A percentile compares a stretch with the other conserved stretches of the same genome.
phyloP scores from a whole-genome alignment of 92 coral and sea anemone genomes.

The Zoanthus solanderi region DNA sequence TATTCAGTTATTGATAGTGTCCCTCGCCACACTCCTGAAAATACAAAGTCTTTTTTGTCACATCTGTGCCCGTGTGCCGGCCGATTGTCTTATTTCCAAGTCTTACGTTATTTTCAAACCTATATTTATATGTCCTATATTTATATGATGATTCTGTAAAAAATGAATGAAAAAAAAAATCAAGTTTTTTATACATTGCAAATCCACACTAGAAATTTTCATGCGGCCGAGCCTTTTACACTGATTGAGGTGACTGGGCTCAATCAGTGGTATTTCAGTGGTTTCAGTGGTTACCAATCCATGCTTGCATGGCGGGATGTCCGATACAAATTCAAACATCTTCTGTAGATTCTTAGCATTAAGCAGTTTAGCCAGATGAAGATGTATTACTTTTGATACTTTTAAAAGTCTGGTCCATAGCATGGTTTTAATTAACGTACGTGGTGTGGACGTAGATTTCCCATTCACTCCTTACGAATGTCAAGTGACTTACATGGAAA shows the following conservation, averaged over 20 bases:
- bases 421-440: conserved; percentile 75
- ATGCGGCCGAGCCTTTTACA: too few species aligned
- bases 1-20: too few species aligned
- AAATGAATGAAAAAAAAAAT: too few species aligned
- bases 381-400: background rate
- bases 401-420: background rate
- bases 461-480: conserved; percentile 97
- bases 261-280: background rate
- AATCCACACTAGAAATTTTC: too few species aligned
- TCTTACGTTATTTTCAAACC: too few species aligned
- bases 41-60: too few species aligned
- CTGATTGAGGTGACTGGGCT: background rate
- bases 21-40: too few species aligned
- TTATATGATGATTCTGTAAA: too few species aligned
- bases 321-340: background rate
- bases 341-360: background rate
- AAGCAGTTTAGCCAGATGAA: background rate
- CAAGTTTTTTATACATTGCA: too few species aligned
- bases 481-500: conserved; percentile 90
- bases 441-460: conserved; percentile 86
- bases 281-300: conserved; percentile 12
- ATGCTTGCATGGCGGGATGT: conserved; percentile 62
- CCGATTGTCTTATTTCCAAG: too few species aligned
- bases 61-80: too few species aligned
- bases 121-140: too few species aligned